phyloP scores from a whole-genome alignment of 2,888 invertebrate genomes.

The Drepana falcataria region DNA sequence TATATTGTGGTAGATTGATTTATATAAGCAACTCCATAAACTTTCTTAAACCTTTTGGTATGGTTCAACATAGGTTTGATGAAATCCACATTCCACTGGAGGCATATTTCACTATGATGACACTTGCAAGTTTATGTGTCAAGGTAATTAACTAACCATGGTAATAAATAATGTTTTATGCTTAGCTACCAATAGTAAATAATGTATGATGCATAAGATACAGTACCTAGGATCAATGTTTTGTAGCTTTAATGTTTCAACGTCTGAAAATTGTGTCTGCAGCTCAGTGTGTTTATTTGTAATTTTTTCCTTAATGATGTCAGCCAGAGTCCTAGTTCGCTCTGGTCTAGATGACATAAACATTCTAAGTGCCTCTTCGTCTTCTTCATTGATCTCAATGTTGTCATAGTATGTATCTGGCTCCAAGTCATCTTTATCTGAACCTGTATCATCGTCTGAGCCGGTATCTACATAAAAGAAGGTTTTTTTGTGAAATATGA shows the following conservation, averaged over 20 bases:
- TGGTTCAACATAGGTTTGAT: too few species aligned
- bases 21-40: too few species aligned
- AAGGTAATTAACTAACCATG: too few species aligned
- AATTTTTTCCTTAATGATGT: conserved; percentile 95
- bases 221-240: conserved; percentile 87
- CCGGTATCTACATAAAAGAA: conserved; percentile 39
- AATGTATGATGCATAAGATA: too few species aligned
- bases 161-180: too few species aligned
- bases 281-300: conserved; percentile 95
- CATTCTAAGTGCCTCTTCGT: conserved; percentile 90
- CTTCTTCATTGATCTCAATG: conserved; percentile 90
- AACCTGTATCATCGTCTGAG: conserved; percentile 66
- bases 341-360: conserved; percentile 80
- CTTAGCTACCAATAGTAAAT: too few species aligned
- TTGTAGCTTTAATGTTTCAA: conserved; percentile 84
- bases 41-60: too few species aligned
- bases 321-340: conserved; percentile 87
- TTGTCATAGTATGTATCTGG: conserved; percentile 83
- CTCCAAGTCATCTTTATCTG: conserved; percentile 75
- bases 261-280: conserved; percentile 90
- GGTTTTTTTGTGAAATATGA: background rate
- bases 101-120: too few species aligned
- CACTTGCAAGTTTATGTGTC: too few species aligned
- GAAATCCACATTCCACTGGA: too few species aligned
- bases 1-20: too few species aligned